Evolutionary conservation across 2,888 invertebrate genomes (phyloP).

Genomic region (Chaetoderma sp.): DNA sequence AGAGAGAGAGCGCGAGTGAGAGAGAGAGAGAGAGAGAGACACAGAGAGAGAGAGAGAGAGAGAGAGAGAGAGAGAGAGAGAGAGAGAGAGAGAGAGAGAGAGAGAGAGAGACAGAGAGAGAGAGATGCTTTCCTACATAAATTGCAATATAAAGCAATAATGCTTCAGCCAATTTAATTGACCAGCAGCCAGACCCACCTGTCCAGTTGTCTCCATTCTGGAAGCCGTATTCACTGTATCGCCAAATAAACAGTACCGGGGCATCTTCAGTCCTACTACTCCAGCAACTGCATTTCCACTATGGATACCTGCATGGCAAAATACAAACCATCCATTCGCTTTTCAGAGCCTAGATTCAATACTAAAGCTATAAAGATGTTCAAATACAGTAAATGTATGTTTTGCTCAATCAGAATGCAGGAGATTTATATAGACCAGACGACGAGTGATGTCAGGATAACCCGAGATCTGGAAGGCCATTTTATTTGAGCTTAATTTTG

Average conservation of each 20-base stretch:
- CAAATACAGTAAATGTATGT: too few relatives aligned
- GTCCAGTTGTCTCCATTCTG: slow-evolving; percentile 56
- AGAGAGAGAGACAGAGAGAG: neutral
- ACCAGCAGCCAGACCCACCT: too few relatives aligned
- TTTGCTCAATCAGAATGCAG: too few relatives aligned
- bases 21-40: slow-evolving; percentile 1
- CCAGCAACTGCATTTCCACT: slow-evolving; percentile 75
- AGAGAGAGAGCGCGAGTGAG: neutral
- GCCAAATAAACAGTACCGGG: slow-evolving; percentile 80
- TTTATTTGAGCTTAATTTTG: too few relatives aligned
- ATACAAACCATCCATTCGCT: neutral
- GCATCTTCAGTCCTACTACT: slow-evolving; percentile 93
- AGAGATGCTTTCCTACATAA: too few relatives aligned
- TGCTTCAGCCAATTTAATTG: too few relatives aligned
- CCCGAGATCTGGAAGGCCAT: too few relatives aligned
- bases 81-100: slow-evolving; percentile 4
- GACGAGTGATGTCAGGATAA: too few relatives aligned
- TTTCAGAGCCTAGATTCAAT: neutral
- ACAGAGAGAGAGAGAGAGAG: neutral
- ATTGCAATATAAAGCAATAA: too few relatives aligned
- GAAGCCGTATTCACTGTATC: slow-evolving; percentile 64
- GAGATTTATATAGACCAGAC: too few relatives aligned
- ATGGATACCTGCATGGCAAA: slow-evolving; percentile 50
- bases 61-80: slow-evolving; percentile 2
- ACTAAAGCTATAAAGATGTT: neutral